A percentile compares a stretch with the other conserved stretches of the same genome.
Conservation (phyloP, 1,140 invertebrate genomes). For the Schmidtea mediterranea region DNA sequence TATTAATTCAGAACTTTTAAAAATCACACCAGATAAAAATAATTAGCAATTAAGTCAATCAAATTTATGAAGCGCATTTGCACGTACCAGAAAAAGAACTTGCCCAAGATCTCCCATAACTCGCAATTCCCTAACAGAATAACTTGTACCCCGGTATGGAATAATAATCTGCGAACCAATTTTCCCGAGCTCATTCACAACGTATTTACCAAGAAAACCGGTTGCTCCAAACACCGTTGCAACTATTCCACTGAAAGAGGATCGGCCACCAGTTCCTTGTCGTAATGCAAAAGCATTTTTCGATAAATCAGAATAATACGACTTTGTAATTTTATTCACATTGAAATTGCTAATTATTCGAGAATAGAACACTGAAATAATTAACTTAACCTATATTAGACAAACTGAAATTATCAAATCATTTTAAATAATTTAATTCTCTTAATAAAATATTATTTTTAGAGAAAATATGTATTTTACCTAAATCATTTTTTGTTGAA, state of each 20-base stretch:
- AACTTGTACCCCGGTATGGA: conserved; percentile 62
- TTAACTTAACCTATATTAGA: no score
- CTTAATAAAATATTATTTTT: no score
- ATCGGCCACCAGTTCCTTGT: conserved; percentile 57
- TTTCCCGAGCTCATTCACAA: conserved; percentile 63
- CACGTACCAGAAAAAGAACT: conserved; percentile 51
- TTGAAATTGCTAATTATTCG: no score
- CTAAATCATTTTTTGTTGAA: no score
- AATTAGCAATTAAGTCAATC: not conserved
- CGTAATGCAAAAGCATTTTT: no score
- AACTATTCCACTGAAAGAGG: conserved; percentile 77
- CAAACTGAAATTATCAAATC: no score
- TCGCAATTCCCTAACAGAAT: conserved; percentile 45
- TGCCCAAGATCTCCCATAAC: conserved; percentile 76
- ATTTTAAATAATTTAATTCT: no score
- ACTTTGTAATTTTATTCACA: no score
- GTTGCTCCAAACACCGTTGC: conserved; percentile 74
- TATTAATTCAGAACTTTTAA: no score
- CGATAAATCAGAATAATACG: no score
- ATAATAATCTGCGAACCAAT: conserved; percentile 49
- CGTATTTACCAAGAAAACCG: conserved; percentile 55
- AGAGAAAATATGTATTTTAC: no score
- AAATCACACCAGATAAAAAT: not conserved
- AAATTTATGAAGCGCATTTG: conserved; percentile 19
- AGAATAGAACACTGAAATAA: no score